These are phyloP conservation scores for Poecile atricapillus DNA, from an alignment of 2,113 vertebrate genomes.

Conservation along the genomic window DNA sequence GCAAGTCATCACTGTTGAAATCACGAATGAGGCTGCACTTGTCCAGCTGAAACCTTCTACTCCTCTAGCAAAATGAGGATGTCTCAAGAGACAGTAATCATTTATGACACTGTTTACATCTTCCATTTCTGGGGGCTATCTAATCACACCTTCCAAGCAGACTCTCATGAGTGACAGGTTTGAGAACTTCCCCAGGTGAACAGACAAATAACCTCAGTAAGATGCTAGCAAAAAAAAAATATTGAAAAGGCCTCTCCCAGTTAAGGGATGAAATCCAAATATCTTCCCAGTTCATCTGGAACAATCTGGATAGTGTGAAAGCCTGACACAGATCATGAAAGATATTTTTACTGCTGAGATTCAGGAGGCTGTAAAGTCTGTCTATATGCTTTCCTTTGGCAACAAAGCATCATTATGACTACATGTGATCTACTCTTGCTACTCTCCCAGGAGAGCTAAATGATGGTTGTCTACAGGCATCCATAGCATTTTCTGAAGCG, in stretches of 20 bases:
- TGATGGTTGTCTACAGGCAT: background rate
- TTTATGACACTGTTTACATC: background rate
- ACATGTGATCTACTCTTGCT: background rate
- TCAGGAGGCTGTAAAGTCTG: background rate
- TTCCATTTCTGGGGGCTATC: background rate
- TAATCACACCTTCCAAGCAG: background rate
- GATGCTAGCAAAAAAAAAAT: background rate
- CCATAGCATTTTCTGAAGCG: background rate
- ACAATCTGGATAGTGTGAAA: background rate
- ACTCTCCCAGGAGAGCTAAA: background rate
- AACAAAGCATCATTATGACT: background rate
- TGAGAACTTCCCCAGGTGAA: background rate
- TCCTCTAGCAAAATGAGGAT: constrained; percentile 1
- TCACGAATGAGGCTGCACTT: background rate
- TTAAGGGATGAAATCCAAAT: background rate
- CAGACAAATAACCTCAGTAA: background rate
- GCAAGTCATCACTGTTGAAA: background rate
- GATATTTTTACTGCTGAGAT: background rate
- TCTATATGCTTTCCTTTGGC: background rate
- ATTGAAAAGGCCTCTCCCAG: background rate
- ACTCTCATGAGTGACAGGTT: background rate
- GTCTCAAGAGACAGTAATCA: background rate
- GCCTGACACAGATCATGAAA: background rate
- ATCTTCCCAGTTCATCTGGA: background rate
- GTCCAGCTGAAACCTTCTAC: background rate